Evolutionary conservation across 2,888 invertebrate species (phyloP), one percentile per base, ranked within the genome.

Genomic region (Hofmannophila pseudospretella): DNA sequence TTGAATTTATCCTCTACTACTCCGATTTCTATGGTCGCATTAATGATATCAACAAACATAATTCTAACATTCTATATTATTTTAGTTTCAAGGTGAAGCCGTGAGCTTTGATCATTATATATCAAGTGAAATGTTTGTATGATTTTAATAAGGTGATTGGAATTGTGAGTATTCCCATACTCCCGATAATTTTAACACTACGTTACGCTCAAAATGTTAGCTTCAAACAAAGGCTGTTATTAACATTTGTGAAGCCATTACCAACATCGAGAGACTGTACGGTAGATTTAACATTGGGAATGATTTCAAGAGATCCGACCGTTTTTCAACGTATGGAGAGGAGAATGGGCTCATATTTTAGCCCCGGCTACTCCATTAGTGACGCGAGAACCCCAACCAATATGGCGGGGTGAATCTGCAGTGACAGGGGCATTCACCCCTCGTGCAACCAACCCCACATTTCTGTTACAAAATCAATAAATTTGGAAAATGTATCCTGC

Each of bases 391-490:
- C 82, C 79, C 82, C 72, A 71, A 75, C 73, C 75, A 73, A 81
- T 75, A 75, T 71, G 60, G 77, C 72, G 69, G 70, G 71, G 76
- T 51, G 76, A 78, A 80, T 82, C 80, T 82, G 82, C 82, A 82
- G 71, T 78, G 82, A 84, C 85, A 82, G 54, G 84, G 85, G 67
- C 79, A 63, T 81, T 80, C 75, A 82, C 82, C 84, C 81, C 74
- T 65, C 69, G 58, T 78, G 76, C 78, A 78, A 71, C 69, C 75
- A 70, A 69, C 79, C 84, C 79, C 82, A 76, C 81, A 78, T 79
- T 84, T 84, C 82, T 85, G 84, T 82, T 82, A 80, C 68, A 81
- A 84, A 85, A 86, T 86, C 85, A 74, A 86, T 85, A 85, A 73
- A 78, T 82, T 81, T 80, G 63, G 71, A 73, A 58, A 62, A 71